phyloP scores from a whole-genome alignment of 1,140 invertebrate genomes.

The Protaetia brevitarsis region DNA sequence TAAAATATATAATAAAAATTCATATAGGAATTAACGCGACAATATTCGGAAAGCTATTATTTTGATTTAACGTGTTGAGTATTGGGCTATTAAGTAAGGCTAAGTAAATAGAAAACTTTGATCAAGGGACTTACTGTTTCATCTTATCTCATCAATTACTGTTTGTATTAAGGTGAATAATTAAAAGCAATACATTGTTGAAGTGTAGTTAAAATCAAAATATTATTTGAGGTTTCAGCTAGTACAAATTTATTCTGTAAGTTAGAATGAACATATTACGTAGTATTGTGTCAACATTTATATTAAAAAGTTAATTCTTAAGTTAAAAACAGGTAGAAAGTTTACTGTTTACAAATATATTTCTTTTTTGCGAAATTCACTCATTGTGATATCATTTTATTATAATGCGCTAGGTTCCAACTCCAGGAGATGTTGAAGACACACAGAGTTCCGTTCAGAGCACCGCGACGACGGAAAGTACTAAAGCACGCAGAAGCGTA shows the following conservation, averaged over 20 bases:
- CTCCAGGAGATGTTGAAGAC: slow-evolving; percentile 63
- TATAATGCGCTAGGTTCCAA: slow-evolving; percentile 28
- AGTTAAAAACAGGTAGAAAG: too few relatives aligned
- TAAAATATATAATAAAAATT: too few relatives aligned
- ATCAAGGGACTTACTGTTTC: too few relatives aligned
- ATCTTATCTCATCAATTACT: too few relatives aligned
- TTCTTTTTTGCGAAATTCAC: not conserved
- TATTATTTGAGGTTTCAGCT: not conserved
- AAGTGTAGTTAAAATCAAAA: not conserved
- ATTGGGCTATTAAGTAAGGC: too few relatives aligned
- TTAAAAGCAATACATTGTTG: not conserved
- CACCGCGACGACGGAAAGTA: slow-evolving; percentile 64
- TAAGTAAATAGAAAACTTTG: too few relatives aligned
- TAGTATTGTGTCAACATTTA: too few relatives aligned
- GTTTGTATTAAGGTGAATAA: too few relatives aligned
- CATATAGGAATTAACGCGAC: too few relatives aligned
- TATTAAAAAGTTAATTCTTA: too few relatives aligned
- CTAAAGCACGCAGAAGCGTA: slow-evolving; percentile 46
- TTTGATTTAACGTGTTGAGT: too few relatives aligned
- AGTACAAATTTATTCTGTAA: not conserved
- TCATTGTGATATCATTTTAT: not conserved
- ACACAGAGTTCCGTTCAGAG: slow-evolving; percentile 74
- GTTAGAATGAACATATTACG: not conserved
- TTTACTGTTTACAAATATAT: not conserved
- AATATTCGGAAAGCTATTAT: too few relatives aligned